phyloP scores from a whole-genome alignment of 2,113 vertebrate species.

The Carettochelys insculpta region DNA sequence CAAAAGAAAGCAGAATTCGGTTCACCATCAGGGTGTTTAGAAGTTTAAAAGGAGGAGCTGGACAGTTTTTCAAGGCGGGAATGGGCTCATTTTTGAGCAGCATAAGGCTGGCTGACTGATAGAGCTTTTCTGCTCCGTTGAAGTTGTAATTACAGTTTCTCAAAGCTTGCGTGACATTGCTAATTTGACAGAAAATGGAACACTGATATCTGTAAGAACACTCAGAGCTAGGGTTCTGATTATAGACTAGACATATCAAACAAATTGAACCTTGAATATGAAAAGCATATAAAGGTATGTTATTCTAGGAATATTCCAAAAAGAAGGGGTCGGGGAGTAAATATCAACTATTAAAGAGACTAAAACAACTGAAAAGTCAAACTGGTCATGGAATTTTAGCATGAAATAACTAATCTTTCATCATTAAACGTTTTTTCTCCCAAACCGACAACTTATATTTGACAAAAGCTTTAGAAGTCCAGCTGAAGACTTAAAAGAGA shows the following conservation, averaged over 20 bases:
- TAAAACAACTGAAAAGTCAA: slow-evolving; percentile 63
- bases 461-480: neutral
- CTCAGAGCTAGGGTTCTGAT: slow-evolving; percentile 60
- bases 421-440: slow-evolving; percentile 4
- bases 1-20: slow-evolving; percentile 16
- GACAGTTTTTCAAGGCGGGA: slow-evolving; percentile 43
- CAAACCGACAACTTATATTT: neutral
- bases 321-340: slow-evolving; percentile 52
- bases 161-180: slow-evolving; percentile 77
- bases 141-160: slow-evolving; percentile 76
- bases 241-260: slow-evolving; percentile 51
- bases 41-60: slow-evolving; percentile 34
- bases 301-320: slow-evolving; percentile 53
- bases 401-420: slow-evolving; percentile 51
- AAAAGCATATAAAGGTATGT: slow-evolving; percentile 49
- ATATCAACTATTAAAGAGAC: slow-evolving; percentile 58
- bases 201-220: slow-evolving; percentile 76
- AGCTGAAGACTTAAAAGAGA: neutral
- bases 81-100: slow-evolving; percentile 49
- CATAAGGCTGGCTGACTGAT: slow-evolving; percentile 46
- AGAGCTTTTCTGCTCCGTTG: slow-evolving; percentile 78
- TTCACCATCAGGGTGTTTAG: neutral
- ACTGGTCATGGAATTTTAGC: slow-evolving; percentile 57
- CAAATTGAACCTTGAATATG: slow-evolving; percentile 69
- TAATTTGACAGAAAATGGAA: slow-evolving; percentile 79